phyloP scores from a whole-genome alignment of 2,888 invertebrate genomes.

The Atherix ibis region DNA sequence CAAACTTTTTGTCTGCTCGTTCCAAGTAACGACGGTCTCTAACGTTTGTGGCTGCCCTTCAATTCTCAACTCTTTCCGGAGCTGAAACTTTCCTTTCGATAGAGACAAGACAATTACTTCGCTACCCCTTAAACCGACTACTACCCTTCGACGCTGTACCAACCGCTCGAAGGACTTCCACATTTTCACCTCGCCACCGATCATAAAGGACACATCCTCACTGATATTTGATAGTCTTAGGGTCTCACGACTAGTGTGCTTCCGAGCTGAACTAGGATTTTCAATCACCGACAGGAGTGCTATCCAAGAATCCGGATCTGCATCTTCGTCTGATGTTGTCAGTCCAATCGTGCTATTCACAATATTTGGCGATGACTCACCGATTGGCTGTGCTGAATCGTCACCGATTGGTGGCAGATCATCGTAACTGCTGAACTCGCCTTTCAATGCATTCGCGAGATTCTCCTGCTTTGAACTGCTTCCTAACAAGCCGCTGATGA shows the following conservation, averaged over 20 bases:
- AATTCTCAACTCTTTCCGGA: not conserved
- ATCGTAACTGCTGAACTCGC: no score
- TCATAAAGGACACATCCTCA: conserved; percentile 21
- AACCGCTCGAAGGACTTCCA: conserved; percentile 17
- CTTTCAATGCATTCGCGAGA: no score
- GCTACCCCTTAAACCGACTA: not conserved
- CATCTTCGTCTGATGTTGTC: no score
- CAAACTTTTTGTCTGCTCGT: conserved; percentile 14
- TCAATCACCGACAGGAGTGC: no score
- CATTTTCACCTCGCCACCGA: conserved; percentile 19
- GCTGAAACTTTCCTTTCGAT: not conserved
- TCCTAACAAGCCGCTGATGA: conserved; percentile 10
- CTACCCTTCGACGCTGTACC: not conserved
- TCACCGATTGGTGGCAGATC: no score
- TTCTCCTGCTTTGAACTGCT: not conserved
- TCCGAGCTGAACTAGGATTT: no score
- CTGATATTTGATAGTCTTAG: conserved; percentile 22
- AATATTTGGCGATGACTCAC: no score
- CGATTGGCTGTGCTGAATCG: no score
- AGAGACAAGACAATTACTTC: not conserved
- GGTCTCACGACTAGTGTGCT: no score
- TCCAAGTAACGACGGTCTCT: conserved; percentile 22
- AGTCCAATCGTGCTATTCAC: no score
- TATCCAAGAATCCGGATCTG: conserved; percentile 17
- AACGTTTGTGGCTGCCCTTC: conserved; percentile 9